Base-by-base conservation (phyloP, 2,797 vertebrate genomes). In the Okamejei kenojei region DNA sequence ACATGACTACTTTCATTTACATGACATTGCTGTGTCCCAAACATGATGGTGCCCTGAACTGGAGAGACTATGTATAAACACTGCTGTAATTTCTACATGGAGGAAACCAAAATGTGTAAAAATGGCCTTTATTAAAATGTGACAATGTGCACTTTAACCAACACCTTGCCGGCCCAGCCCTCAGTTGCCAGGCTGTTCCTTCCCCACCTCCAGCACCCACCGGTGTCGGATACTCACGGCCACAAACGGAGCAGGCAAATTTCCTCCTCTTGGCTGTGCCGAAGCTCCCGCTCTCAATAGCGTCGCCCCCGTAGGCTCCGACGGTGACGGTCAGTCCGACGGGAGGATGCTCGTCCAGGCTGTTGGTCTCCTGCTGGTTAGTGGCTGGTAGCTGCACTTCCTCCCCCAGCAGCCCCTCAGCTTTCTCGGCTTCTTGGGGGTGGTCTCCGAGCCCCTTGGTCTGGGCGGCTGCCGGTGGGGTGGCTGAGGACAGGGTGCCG, bases 201-300 rank as follows among this genome's bases (percentile, higher is more conserved):
- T 7, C 29, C 29, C 1, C 15, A 11, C 17, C n/a, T 11, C 29
- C 84, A 63, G 15, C 63, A 29, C 21, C 15, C 71, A 21, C 6
- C 35, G 98, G 63, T 10, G n/a, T 32, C n/a, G 97, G 95, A 93
- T 98, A 99, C 0, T 96, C 95, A 94, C 97, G 97, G 94, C 98
- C 97, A 93, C 98, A 99, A 86, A 99, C 94, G 0, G 96, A 97
- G 94, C 99, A 99, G 45, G 96, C 96, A 82, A 99, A 96, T 96
- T 98, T 99, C 61, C 98, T 97, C 94, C 98, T 99, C 9, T 98
- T 97, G 0, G 98, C 97, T 94, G 98, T 97, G 94, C 94, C 96
- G 17, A 93, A 63, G 9, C 96, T 95, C 61, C 96, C 93, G 93
- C 95, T 94, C 94, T 97, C 96, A 0, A 95, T 95, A 0, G 96